Percentiles rank a stretch among this genome's conserved stretches.
Conservation (phyloP, 2,888 invertebrate species). For the Venustoraphidia nigricollis region DNA sequence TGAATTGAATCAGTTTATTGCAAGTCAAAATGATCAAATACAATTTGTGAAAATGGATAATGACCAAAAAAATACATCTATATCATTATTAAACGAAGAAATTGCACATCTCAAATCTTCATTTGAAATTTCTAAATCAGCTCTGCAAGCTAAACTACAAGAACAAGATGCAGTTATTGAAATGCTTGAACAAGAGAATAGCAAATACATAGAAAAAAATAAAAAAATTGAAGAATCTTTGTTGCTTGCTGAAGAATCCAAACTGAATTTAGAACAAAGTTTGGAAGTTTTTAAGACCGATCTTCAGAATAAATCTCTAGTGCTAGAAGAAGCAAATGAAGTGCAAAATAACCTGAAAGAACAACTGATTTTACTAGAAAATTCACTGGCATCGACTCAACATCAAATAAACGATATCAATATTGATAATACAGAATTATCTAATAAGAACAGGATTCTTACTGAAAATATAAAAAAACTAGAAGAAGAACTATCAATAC, state of each 20-base stretch:
- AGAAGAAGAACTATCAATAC: constrained; percentile 28
- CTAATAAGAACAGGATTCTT: constrained; percentile 35
- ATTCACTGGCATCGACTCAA: constrained; percentile 43
- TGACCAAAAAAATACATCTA: too few relatives aligned
- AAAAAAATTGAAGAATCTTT: constrained; percentile 50
- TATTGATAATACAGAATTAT: constrained; percentile 37
- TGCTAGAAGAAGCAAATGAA: constrained; percentile 39
- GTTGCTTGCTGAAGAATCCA: constrained; percentile 40
- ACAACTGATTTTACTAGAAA: constrained; percentile 29
- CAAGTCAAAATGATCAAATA: too few relatives aligned
- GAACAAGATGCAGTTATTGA: constrained; percentile 62
- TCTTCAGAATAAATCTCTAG: constrained; percentile 39
- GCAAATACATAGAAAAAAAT: constrained; percentile 45
- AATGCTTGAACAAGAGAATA: constrained; percentile 49
- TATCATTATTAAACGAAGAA: too few relatives aligned
- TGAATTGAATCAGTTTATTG: too few relatives aligned
- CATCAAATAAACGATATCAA: constrained; percentile 39
- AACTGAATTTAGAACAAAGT: constrained; percentile 41
- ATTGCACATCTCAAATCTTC: too few relatives aligned
- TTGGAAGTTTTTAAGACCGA: constrained; percentile 44
- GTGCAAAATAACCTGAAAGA: constrained; percentile 32
- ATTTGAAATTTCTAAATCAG: constrained; percentile 16
- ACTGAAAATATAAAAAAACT: constrained; percentile 35
- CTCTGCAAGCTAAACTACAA: constrained; percentile 52
- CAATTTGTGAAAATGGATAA: too few relatives aligned